These are phyloP conservation scores for Ptychochromis oligacanthus DNA, from an alignment of 2,113 vertebrate genomes.

Conservation along the genomic window DNA sequence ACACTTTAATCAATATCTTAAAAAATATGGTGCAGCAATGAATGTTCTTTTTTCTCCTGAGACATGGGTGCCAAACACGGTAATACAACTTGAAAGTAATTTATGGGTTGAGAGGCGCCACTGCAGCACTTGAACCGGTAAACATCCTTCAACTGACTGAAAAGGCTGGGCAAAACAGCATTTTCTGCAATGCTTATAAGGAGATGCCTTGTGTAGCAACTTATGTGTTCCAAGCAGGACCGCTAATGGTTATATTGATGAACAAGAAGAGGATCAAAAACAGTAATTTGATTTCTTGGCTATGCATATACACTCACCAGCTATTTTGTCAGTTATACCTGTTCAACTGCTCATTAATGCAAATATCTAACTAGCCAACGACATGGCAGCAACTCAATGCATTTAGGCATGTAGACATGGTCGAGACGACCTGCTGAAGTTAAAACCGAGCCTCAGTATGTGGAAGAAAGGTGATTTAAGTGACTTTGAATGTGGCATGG, in stretches of 20 bases:
- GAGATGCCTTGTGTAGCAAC: slow-evolving; percentile 26
- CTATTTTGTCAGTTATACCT: not conserved
- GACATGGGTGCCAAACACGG: slow-evolving; percentile 62
- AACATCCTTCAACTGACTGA: slow-evolving; percentile 50
- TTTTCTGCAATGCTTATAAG: slow-evolving; percentile 50
- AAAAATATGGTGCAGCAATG: slow-evolving; percentile 64
- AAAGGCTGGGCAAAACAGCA: slow-evolving; percentile 41
- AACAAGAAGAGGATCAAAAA: slow-evolving; percentile 30
- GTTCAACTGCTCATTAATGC: not conserved
- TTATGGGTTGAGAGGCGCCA: slow-evolving; percentile 54
- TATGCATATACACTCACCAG: not conserved
- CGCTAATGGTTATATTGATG: slow-evolving; percentile 41
- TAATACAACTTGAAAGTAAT: slow-evolving; percentile 59
- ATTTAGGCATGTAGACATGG: not conserved
- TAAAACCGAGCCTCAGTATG: not conserved
- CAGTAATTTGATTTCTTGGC: not conserved
- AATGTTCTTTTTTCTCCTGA: slow-evolving; percentile 58
- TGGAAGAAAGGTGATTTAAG: not conserved
- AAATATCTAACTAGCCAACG: not conserved
- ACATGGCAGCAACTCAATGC: not conserved
- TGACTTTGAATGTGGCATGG: not conserved
- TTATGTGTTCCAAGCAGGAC: slow-evolving; percentile 17
- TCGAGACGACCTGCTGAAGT: not conserved
- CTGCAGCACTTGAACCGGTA: slow-evolving; percentile 49
- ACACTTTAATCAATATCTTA: slow-evolving; percentile 71